A percentile compares a stretch with the other conserved stretches of the same genome.
These are phyloP conservation scores for Seladonia tumulorum DNA, from an alignment of 2,888 invertebrate species.

Conservation along the genomic window DNA sequence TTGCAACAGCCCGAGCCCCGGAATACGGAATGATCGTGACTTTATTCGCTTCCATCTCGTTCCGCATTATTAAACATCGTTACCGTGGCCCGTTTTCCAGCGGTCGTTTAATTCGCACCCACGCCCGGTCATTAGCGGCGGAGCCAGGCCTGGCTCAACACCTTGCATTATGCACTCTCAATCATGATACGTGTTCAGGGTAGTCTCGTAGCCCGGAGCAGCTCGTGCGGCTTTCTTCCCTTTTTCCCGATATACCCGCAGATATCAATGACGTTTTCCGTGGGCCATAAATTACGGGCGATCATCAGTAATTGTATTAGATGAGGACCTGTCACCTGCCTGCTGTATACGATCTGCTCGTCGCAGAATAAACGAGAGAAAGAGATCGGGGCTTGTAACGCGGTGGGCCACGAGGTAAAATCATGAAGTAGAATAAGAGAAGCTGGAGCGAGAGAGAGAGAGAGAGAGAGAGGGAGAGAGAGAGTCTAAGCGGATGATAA, in stretches of 20 bases:
- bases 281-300: slow-evolving; percentile 78
- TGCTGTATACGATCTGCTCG: slow-evolving; percentile 18
- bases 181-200: slow-evolving; percentile 73
- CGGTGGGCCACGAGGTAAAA: slow-evolving; percentile 22
- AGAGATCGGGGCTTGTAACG: slow-evolving; percentile 22
- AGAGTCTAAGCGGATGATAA: slow-evolving; percentile 57
- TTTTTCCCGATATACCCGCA: slow-evolving; percentile 46
- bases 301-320: slow-evolving; percentile 82
- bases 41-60: slow-evolving; percentile 42
- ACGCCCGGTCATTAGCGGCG: slow-evolving; percentile 80
- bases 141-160: slow-evolving; percentile 79
- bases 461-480: not conserved
- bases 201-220: slow-evolving; percentile 56
- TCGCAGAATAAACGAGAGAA: slow-evolving; percentile 9
- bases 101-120: slow-evolving; percentile 79
- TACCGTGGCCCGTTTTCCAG: slow-evolving; percentile 52
- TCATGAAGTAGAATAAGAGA: slow-evolving; percentile 18
- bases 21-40: slow-evolving; percentile 28
- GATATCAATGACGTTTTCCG: slow-evolving; percentile 70
- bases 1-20: slow-evolving; percentile 8
- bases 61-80: slow-evolving; percentile 61
- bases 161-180: slow-evolving; percentile 81
- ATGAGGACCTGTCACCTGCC: slow-evolving; percentile 78
- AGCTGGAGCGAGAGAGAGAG: slow-evolving; percentile 28
- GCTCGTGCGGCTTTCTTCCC: slow-evolving; percentile 51